A percentile compares a stretch with the other conserved stretches of the same genome.
These are phyloP conservation scores for Chymomyza amoena DNA, from an alignment of 2,888 invertebrate species.

Conservation along the genomic window DNA sequence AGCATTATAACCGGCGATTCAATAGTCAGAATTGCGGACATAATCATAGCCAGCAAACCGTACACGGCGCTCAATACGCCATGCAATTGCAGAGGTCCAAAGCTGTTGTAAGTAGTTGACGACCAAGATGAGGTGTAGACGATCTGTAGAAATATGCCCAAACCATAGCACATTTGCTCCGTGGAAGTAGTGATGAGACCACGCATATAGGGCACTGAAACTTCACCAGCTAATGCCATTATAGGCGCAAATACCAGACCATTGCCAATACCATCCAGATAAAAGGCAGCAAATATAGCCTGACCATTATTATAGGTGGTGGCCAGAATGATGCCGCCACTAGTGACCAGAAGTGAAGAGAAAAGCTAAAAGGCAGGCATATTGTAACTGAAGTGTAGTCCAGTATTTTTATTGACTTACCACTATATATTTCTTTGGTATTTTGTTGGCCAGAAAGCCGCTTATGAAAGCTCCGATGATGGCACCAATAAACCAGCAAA, in stretches of 20 bases:
- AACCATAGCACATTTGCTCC: conserved; percentile 52
- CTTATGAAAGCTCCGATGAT: conserved; percentile 51
- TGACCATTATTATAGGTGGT: conserved; percentile 20
- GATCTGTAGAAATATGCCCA: conserved; percentile 61
- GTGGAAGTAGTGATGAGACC: conserved; percentile 47
- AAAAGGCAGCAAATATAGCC: conserved; percentile 41
- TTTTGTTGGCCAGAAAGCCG: conserved; percentile 35
- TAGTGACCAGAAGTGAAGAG: conserved; percentile 33
- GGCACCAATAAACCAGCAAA: conserved; percentile 58
- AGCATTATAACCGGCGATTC: conserved; percentile 63
- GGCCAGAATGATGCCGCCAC: conserved; percentile 45
- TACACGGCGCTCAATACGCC: conserved; percentile 46
- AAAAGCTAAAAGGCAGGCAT: conserved; percentile 26
- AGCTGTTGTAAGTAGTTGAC: not conserved
- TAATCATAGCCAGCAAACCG: conserved; percentile 39
- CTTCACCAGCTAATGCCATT: conserved; percentile 63
- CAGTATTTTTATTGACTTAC: conserved; percentile 30
- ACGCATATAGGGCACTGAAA: conserved; percentile 48
- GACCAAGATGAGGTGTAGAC: conserved; percentile 17
- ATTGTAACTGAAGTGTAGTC: too few relatives aligned
- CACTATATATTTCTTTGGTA: conserved; percentile 42
- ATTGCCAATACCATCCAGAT: conserved; percentile 60
- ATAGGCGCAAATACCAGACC: conserved; percentile 48
- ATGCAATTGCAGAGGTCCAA: conserved; percentile 28
- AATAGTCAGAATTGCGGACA: conserved; percentile 37